phyloP scores from a whole-genome alignment of 2,888 invertebrate genomes.

The Idaea straminata region DNA sequence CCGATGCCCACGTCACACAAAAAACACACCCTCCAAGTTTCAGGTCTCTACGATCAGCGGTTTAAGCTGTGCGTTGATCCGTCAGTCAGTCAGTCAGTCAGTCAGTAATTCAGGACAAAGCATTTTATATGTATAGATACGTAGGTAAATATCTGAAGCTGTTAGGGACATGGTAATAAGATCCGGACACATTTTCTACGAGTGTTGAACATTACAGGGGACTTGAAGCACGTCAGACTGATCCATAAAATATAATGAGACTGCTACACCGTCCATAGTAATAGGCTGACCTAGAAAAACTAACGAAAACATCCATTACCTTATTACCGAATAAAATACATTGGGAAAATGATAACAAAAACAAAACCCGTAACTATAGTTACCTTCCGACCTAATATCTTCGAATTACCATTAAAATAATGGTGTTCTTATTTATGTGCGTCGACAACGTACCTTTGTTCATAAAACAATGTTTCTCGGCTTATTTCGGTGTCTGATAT shows the following conservation, averaged over 20 bases:
- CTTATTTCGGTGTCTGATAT: slow-evolving; percentile 23
- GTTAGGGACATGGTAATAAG: slow-evolving; percentile 58
- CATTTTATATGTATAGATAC: slow-evolving; percentile 12
- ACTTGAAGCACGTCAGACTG: slow-evolving; percentile 58
- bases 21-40: no score
- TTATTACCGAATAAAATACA: not conserved
- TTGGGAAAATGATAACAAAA: slow-evolving; percentile 2
- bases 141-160: slow-evolving; percentile 48
- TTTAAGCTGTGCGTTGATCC: no score
- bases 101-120: no score
- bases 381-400: not conserved
- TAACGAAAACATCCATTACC: slow-evolving; percentile 17
- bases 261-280: slow-evolving; percentile 50
- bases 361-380: not conserved
- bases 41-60: no score
- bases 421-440: slow-evolving; percentile 1
- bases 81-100: no score
- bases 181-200: slow-evolving; percentile 53
- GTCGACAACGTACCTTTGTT: slow-evolving; percentile 15
- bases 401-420: slow-evolving; percentile 1
- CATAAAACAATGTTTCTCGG: slow-evolving; percentile 23
- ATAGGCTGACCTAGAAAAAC: slow-evolving; percentile 45
- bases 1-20: no score
- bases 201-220: slow-evolving; percentile 58
- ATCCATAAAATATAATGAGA: slow-evolving; percentile 76